These are phyloP conservation scores for Drosophila repletoides DNA, from an alignment of 1,140 invertebrate genomes.

Conservation along the genomic window DNA sequence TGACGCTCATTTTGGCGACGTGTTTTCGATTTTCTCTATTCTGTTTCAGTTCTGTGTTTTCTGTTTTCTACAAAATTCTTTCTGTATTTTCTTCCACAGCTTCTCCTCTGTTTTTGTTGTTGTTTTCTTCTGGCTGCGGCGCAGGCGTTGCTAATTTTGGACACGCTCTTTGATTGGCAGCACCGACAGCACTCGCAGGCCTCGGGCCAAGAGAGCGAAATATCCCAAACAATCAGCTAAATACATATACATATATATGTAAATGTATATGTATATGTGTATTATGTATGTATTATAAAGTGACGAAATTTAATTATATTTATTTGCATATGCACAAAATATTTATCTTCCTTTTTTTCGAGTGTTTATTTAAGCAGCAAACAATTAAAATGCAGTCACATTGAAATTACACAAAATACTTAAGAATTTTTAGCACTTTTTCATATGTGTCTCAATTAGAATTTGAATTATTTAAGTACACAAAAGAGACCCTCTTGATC, in stretches of 20 bases:
- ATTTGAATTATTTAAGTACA: slow-evolving; percentile 21
- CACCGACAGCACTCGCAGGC: background rate
- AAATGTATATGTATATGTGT: background rate
- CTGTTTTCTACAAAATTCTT: background rate
- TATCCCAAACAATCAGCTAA: slow-evolving; percentile 17
- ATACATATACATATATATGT: background rate
- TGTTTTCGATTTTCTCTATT: slow-evolving; percentile 13
- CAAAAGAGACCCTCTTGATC: slow-evolving; percentile 20
- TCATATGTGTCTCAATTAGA: slow-evolving; percentile 14
- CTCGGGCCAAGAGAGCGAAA: slow-evolving; percentile 26
- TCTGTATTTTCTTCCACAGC: slow-evolving; percentile 11
- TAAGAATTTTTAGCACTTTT: slow-evolving; percentile 25
- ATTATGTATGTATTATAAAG: background rate
- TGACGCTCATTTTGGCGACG: slow-evolving; percentile 72
- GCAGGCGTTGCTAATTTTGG: slow-evolving; percentile 65
- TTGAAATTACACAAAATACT: slow-evolving; percentile 18
- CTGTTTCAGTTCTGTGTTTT: background rate
- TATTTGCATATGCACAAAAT: slow-evolving; percentile 15
- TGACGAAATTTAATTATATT: slow-evolving; percentile 37
- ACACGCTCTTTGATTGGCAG: slow-evolving; percentile 34
- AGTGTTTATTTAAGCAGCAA: too few relatives aligned
- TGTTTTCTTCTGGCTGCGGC: slow-evolving; percentile 32
- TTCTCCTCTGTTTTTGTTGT: too few relatives aligned
- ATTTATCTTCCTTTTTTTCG: too few relatives aligned
- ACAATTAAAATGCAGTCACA: slow-evolving; percentile 50